These are phyloP conservation scores for Scaeva pyrastri DNA, from an alignment of 2,888 invertebrate species.

Conservation along the genomic window DNA sequence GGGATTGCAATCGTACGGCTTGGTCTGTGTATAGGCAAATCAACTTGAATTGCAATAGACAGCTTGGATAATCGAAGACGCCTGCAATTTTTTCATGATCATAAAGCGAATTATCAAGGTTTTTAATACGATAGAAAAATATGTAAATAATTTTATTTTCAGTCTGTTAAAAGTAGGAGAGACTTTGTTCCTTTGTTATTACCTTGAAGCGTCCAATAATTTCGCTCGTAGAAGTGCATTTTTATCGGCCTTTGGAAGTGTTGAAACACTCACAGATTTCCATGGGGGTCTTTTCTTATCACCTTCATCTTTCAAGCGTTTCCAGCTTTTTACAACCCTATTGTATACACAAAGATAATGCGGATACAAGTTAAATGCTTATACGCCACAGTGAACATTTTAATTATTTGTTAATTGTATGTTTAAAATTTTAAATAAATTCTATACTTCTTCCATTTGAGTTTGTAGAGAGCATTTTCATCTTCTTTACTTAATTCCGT, in stretches of 20 bases:
- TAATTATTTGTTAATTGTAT: background rate
- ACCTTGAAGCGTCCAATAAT: conserved; percentile 83
- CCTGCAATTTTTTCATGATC: conserved; percentile 74
- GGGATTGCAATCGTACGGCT: conserved; percentile 80
- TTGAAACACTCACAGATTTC: conserved; percentile 82
- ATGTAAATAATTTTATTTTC: no score
- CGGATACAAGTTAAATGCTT: background rate
- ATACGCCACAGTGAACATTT: conserved; percentile 21
- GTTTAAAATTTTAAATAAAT: background rate
- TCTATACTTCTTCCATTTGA: conserved; percentile 67
- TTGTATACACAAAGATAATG: background rate
- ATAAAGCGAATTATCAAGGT: no score
- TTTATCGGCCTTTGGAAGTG: conserved; percentile 82
- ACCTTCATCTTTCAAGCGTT: conserved; percentile 81
- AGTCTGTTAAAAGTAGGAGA: no score
- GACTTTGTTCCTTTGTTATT: no score
- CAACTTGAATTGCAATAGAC: conserved; percentile 81
- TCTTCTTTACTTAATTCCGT: conserved; percentile 7
- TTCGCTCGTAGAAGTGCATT: conserved; percentile 82
- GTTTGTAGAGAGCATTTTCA: conserved; percentile 53
- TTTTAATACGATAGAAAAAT: no score
- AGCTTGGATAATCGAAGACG: conserved; percentile 81
- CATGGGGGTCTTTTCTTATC: conserved; percentile 83
- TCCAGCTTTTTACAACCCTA: conserved; percentile 81
- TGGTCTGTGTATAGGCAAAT: conserved; percentile 76